A percentile compares a stretch with the other conserved stretches of the same genome.
These are phyloP conservation scores for Dryococelus australis DNA, from an alignment of 2,888 invertebrate species.

Conservation along the genomic window DNA sequence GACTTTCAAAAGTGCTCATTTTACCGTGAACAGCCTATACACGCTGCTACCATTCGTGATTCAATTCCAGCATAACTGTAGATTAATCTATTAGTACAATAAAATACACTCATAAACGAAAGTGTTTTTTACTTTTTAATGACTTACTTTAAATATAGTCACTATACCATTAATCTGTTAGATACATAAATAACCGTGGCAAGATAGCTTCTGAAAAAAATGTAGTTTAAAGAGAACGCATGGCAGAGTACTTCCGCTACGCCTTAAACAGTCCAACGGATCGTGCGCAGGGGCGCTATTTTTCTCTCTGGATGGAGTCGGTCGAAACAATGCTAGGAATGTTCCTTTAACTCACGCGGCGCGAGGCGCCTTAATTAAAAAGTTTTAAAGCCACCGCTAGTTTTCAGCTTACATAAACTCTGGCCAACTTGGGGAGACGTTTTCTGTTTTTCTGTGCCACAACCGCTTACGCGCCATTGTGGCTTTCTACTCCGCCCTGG, in stretches of 20 bases:
- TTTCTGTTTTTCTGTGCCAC: neutral
- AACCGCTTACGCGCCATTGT: constrained; percentile 18
- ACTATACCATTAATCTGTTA: too few species aligned
- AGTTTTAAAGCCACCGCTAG: constrained; percentile 36
- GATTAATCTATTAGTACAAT: too few species aligned
- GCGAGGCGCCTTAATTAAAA: constrained; percentile 42
- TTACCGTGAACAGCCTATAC: too few species aligned
- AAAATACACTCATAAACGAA: too few species aligned
- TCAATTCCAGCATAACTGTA: too few species aligned
- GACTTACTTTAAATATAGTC: too few species aligned
- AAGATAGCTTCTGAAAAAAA: too few species aligned
- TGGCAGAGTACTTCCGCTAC: neutral
- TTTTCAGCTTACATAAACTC: constrained; percentile 6
- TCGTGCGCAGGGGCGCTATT: neutral
- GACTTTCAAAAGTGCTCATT: too few species aligned
- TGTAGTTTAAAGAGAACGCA: neutral
- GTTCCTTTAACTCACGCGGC: constrained; percentile 42
- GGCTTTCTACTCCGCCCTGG: neutral
- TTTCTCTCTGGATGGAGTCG: neutral
- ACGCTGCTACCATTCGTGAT: too few species aligned
- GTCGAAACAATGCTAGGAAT: constrained; percentile 42
- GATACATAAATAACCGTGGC: too few species aligned
- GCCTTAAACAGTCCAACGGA: neutral
- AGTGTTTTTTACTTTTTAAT: too few species aligned
- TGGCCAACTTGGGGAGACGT: constrained; percentile 20